Evolutionary conservation across 2,888 invertebrate species (phyloP), one percentile per base, ranked within the genome.

Genomic region (Epistrophe eligans): DNA sequence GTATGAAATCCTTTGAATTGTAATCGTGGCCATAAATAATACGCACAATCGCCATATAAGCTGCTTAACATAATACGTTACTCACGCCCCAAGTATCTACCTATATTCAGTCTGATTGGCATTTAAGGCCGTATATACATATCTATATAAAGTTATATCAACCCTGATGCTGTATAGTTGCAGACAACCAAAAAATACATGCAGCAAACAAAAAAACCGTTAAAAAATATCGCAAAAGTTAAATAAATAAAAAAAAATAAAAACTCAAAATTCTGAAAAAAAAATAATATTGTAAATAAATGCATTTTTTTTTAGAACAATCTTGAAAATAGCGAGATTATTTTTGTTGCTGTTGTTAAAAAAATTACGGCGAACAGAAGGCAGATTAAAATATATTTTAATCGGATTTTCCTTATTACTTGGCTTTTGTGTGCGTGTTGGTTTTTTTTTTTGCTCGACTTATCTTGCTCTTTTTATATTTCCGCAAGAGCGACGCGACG

Each of bases 321-420:
- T 66, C 32, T 66, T 50, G 32, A 67, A 50, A 50, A 64, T 28
- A 15, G n/a, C 15, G 48, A n/a, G 19, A 32, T n/a, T n/a, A 62
- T 3, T 35, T 64, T 8, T 43, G 40, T 40, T 45, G 28, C 19
- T 58, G 32, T 5, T 38, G 40, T 40, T n/a, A 15, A 17, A 43
- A 66, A 64, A 48, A 66, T 48, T 57, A 79, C 52, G 64, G 28
- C 45, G 58, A 28, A 57, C 77, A 73, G 67, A 67, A 73, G 70
- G 73, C 70, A 77, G 81, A 85, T 85, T 84, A 77, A 85, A 71
- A 67, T 85, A 77, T 81, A 81, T 81, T 73, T 73, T 77, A 81
- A 81, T 85, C 84, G 81, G 81, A 85, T 81, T 60, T 80, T 60
- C 52, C 67, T 77, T 77, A 77, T 77, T 72, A 80, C 80, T 84